Evolutionary conservation across 2,888 invertebrate genomes (phyloP), one percentile per base, ranked within the genome.

Genomic region (Eilema depressum): DNA sequence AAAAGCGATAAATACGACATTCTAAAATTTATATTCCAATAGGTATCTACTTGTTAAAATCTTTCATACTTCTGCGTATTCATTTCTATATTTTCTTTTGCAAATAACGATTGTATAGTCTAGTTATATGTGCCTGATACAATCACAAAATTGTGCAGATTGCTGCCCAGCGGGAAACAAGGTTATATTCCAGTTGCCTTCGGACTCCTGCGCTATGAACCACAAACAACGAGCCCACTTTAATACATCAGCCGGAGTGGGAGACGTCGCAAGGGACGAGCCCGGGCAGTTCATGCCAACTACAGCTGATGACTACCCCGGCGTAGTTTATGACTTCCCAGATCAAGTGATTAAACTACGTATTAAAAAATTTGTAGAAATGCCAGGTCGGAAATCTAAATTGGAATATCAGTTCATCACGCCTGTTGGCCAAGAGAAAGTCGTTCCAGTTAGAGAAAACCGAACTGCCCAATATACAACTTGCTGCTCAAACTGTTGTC

Each of bases 111-210:
- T 56, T 62, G 26, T 26, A 68, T 62, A 25, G 26, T 59, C 4
- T 30, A 37, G 26, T 12, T 63, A 28, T 64, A 59, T 47, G 23
- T 59, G 75, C 77, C 78, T 88, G 81, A 89, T 77, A 81, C 75
- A 59, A 83, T 83, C 78, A 85, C 81, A 78, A 85, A 86, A 88
- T 91, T 94, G 89, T 91, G 82, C 93, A 95, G 95, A 94, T 95
- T 95, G 95, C 94, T 95, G 94, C 80, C 94, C 94, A 79, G 78
- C 91, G 87, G 95, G 94, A 77, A 94, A 94, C 89, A 94, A 93
- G 88, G 91, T 95, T 75, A 83, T 94, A 85, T 95, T 95, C 83
- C 92, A 94, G 92, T 85, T 95, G 85, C 94, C 95, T 60, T 83
- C 88, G 77, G 93, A 94, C 78, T 82, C 90, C 76, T 95, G 95